Evolutionary conservation across 1,140 invertebrate genomes (phyloP), one percentile per base, ranked within the genome.

Genomic region (Thaumatotibia leucotreta): DNA sequence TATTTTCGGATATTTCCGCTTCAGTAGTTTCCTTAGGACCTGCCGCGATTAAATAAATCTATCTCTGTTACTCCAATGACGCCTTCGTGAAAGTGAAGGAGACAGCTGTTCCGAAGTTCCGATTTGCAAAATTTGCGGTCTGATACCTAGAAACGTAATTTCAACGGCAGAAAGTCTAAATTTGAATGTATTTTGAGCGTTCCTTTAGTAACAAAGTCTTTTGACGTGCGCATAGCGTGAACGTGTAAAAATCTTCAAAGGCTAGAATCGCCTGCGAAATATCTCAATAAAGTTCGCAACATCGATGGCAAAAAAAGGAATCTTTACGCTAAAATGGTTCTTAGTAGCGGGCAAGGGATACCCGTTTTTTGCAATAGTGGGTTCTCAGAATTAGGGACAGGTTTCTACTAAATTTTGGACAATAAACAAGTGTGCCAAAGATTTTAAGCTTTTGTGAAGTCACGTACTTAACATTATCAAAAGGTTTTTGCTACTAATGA

Each of bases 1-100:
- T 58, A 58, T 58, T 58, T 58, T 58, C 52, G 52, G 14, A 58
- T 24, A 58, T 58, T 58, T 58, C 24, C 23, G 24, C 27, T 58
- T 58, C 23, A 45, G 20, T 45, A 20, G 24, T 6, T 27, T 29
- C 23, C 52, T 31, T 27, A 58, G 52, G 17, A 58, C 14, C 17
- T 31, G 14, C 24, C n/a, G n/a, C n/a, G n/a, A 24, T 24, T 27
- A 14, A n/a, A n/a, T 29, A 10, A 27, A 4, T 14, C n/a, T 4
- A 27, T n/a, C n/a, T n/a, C n/a, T n/a, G n/a, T n/a, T n/a, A n/a
- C n/a, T n/a, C n/a, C n/a, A n/a, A n/a, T n/a, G n/a, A n/a, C n/a
- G n/a, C n/a, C n/a, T n/a, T n/a, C n/a, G n/a, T n/a, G n/a, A n/a
- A n/a, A n/a, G n/a, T n/a, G n/a, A n/a, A n/a, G n/a, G n/a, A n/a